Base-by-base conservation (phyloP, 2,797 vertebrate genomes). In the Petrocephalus sullivani region DNA sequence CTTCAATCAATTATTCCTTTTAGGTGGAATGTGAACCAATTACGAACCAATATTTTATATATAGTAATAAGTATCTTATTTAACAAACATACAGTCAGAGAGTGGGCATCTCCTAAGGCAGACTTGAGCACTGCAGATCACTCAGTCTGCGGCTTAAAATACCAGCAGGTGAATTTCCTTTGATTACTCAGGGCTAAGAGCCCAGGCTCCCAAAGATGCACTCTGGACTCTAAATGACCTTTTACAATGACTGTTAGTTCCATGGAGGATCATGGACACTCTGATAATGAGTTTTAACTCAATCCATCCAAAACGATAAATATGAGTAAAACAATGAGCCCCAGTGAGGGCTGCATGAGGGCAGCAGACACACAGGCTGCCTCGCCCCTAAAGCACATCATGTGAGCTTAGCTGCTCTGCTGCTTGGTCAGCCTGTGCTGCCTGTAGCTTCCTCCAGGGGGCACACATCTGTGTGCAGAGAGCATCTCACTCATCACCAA, bases 391-490 rank as follows among this genome's bases (percentile, higher is more conserved):
- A 54, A 56, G 53, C 33, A 37, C 37, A 83, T 82, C 75, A 49
- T 7, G 19, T 5, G 4, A 56, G 54, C 16, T 21, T 56, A 19
- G 23, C 56, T 12, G 61, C 49, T 56, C 10, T 10, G 10, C 82
- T 8, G 12, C 54, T 9, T 14, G 23, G 9, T 28, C 16, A 0
- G 16, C 37, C 19, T 82, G 41, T 8, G 33, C 8, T 49, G 37
- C 78, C 78, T 49, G 46, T n/a, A 78, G 56, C 3, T 87, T 88
- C 93, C 94, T 93, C 91, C 56, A 78, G 93, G 93, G 92, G 94
- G 94, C 94, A 89, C 90, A 91, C 90, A 89, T 90, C 89, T 90
- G 91, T 93, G 87, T 58, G 64, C 91, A 88, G 88, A 89, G 90
- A 89, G 92, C 85, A 28, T 16, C 28, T 75, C 33, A 75, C 0